These are phyloP conservation scores for Leuctra nigra DNA, from an alignment of 2,888 invertebrate species.

Conservation along the genomic window DNA sequence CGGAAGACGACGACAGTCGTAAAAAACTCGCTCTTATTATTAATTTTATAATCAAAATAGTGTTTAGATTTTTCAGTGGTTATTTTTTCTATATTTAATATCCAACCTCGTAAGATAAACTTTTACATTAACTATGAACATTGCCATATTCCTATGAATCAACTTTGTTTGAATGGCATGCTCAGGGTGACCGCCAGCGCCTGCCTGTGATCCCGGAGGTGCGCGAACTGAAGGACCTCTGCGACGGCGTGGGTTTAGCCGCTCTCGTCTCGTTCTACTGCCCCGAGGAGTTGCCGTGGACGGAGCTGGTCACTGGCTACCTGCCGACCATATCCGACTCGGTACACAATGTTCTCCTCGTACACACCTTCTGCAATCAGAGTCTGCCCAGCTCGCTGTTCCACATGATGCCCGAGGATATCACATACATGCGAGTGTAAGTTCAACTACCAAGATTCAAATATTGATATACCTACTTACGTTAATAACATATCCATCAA, in stretches of 20 bases:
- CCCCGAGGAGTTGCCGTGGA: constrained; percentile 67
- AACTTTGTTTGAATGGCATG: no score
- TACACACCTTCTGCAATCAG: constrained; percentile 78
- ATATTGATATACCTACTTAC: neutral
- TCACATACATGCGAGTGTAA: constrained; percentile 87
- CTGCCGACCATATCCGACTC: constrained; percentile 81
- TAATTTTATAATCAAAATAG: no score
- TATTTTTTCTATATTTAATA: no score
- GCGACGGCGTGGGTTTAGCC: constrained; percentile 85
- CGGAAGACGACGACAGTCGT: no score
- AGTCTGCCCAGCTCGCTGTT: constrained; percentile 83
- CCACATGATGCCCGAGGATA: constrained; percentile 93
- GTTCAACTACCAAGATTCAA: constrained; percentile 29
- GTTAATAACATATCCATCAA: no score
- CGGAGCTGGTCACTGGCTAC: constrained; percentile 52
- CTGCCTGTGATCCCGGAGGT: constrained; percentile 57
- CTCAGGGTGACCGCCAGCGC: no score
- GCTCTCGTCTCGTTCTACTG: constrained; percentile 88
- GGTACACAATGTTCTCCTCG: constrained; percentile 82
- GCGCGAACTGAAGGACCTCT: constrained; percentile 53
- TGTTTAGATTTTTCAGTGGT: no score
- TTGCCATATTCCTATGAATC: no score
- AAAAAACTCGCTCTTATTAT: no score
- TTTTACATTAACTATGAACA: no score
- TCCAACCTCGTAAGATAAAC: no score